Evolutionary conservation across 2,797 vertebrate species (phyloP), one percentile per base, ranked within the genome.

Genomic region (Mycteria americana): DNA sequence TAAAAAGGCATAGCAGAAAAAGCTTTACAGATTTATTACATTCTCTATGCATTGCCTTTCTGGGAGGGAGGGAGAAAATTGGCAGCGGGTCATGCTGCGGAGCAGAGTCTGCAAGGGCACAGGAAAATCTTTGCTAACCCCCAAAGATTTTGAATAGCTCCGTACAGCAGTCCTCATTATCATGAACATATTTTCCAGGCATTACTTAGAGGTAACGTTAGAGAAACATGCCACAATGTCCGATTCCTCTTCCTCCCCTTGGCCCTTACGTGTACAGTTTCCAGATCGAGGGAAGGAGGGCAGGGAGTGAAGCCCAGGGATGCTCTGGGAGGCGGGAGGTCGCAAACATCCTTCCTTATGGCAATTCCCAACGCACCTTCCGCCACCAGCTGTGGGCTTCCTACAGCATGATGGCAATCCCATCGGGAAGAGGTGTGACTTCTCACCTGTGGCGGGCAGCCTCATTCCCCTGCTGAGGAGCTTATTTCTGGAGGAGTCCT

Each of bases 1-100:
- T 75, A 83, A 91, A 95, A 96, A 94, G 72, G 91, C 91, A 88
- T 33, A 91, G 94, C 78, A 95, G 89, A 57, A 30, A 89, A 80
- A 70, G 54, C 93, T 85, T 86, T 84, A 70, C 76, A 84, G 85
- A 89, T 95, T 95, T 94, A 85, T 76, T 72, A 75, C 51, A 9
- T 73, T 96, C 87, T 83, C 86, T 77, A 50, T 41, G 79, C 87
- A 6, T 16, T 67, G 88, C 87, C 65, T 91, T 92, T 93, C 82
- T 62, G 35, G 60, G 60, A 83, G 60, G 45, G 57, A 92, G 63
- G 30, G 60, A 84, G 73, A 39, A 57, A 78, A 33, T 3, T 91
- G 91, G 69, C 89, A 85, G 43, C 0, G 0, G 80, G 85, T 75
- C 1, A 9, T 68, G 84, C 75, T 79, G 85, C 0, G 2, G 64